A percentile compares a stretch with the other conserved stretches of the same genome.
These are phyloP conservation scores for Nephotettix cincticeps DNA, from an alignment of 1,140 invertebrate genomes.

Conservation along the genomic window DNA sequence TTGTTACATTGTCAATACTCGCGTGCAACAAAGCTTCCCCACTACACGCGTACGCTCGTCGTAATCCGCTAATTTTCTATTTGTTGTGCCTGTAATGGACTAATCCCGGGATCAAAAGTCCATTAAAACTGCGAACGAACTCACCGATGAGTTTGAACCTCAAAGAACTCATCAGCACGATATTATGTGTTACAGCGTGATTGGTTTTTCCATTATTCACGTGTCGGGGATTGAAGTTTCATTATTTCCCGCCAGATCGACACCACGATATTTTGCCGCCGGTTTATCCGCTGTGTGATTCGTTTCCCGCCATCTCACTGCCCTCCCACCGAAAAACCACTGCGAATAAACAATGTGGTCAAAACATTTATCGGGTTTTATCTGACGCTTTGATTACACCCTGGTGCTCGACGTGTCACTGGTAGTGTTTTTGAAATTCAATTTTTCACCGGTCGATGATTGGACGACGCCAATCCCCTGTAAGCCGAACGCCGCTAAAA, in stretches of 20 bases:
- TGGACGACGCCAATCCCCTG: not conserved
- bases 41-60: not conserved
- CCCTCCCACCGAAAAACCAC: not conserved
- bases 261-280: constrained; percentile 16
- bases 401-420: not conserved
- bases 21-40: not conserved
- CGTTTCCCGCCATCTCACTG: not conserved
- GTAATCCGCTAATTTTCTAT: constrained; percentile 18
- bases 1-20: not conserved
- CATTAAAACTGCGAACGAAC: constrained; percentile 20
- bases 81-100: not conserved
- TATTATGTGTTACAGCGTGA: constrained; percentile 5
- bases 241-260: constrained; percentile 21
- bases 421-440: constrained; percentile 15
- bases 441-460: constrained; percentile 8
- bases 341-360: constrained; percentile 15
- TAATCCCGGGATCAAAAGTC: constrained; percentile 21
- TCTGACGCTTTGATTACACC: constrained; percentile 14
- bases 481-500: constrained; percentile 6
- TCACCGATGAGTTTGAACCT: constrained; percentile 1
- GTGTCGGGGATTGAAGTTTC: constrained; percentile 15
- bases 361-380: not conserved
- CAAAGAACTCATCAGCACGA: not conserved
- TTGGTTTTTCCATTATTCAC: constrained; percentile 28
- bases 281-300: constrained; percentile 10